Percentiles rank a stretch among this genome's conserved stretches.
Evolutionary conservation across 1,140 invertebrate genomes (phyloP).

Genomic region (Drosophila ananassae): DNA sequence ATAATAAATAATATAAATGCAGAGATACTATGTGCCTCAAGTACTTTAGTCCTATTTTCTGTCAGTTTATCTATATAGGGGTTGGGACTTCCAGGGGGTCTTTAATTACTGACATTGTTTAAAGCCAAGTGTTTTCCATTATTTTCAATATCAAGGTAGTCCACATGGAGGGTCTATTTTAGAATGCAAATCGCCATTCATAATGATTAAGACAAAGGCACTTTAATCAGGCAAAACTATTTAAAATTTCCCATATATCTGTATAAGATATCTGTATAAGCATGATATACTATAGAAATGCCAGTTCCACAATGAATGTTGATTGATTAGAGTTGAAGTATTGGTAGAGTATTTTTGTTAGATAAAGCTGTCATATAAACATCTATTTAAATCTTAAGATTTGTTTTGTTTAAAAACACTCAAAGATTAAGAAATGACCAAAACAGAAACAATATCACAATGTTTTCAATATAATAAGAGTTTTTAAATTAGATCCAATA

Average conservation of each 20-base stretch:
- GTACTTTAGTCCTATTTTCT: conserved; percentile 6
- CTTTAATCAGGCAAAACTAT: too few relatives aligned
- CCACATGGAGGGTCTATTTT: neutral
- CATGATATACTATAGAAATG: neutral
- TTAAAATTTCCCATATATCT: too few relatives aligned
- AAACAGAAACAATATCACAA: neutral
- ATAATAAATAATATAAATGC: conserved; percentile 1
- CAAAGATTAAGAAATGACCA: neutral
- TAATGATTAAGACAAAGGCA: neutral
- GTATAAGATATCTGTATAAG: too few relatives aligned
- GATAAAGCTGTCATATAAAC: neutral
- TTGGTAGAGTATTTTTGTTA: neutral
- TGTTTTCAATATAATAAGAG: too few relatives aligned
- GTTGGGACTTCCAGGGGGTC: conserved; percentile 21
- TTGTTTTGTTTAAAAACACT: neutral
- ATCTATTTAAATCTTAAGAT: neutral
- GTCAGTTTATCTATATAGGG: conserved; percentile 28
- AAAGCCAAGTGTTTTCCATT: conserved; percentile 6
- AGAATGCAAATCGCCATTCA: conserved; percentile 27
- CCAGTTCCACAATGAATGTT: neutral
- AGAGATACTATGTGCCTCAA: conserved; percentile 7
- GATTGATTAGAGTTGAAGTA: neutral
- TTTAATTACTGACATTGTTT: conserved; percentile 15
- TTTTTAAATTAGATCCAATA: neutral
- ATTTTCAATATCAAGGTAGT: conserved; percentile 19